Evolutionary conservation across 2,888 invertebrate genomes (phyloP).

Genomic region (Eurytoma adleriae): DNA sequence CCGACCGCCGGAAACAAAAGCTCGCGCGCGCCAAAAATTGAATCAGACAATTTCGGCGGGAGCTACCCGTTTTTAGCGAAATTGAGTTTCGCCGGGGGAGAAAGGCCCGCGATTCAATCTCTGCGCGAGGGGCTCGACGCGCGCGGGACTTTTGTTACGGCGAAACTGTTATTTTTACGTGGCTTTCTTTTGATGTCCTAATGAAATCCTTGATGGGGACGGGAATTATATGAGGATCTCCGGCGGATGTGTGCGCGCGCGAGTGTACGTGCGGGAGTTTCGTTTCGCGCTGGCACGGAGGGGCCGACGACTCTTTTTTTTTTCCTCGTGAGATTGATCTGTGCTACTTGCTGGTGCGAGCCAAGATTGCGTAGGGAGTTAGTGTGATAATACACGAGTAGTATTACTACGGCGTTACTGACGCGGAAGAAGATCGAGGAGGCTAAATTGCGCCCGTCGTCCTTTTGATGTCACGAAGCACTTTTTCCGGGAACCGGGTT

Average conservation of each 20-base stretch:
- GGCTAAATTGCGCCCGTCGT: background rate
- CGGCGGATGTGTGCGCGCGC: background rate
- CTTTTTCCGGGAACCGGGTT: background rate
- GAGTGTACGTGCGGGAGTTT: background rate
- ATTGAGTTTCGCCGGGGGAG: constrained; percentile 49
- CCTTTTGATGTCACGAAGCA: background rate
- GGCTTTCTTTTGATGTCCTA: constrained; percentile 48
- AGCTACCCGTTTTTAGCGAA: constrained; percentile 54
- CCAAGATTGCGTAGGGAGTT: constrained; percentile 6
- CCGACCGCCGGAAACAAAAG: constrained; percentile 41
- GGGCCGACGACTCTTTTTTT: background rate
- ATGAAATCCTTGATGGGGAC: constrained; percentile 50
- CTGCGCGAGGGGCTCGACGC: background rate
- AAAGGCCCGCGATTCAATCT: constrained; percentile 22
- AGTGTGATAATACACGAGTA: constrained; percentile 14
- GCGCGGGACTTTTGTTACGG: constrained; percentile 37
- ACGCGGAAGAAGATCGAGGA: background rate
- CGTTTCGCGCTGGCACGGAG: background rate
- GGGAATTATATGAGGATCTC: constrained; percentile 10
- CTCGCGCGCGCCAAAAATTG: constrained; percentile 51
- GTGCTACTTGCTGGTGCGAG: constrained; percentile 1
- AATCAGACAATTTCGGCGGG: constrained; percentile 55
- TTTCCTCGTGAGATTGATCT: constrained; percentile 29
- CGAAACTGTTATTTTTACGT: constrained; percentile 41
- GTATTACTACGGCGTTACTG: background rate